A percentile compares a stretch with the other conserved stretches of the same genome.
phyloP scores from a whole-genome alignment of 2,113 vertebrate species.

The Alethe castanea region DNA sequence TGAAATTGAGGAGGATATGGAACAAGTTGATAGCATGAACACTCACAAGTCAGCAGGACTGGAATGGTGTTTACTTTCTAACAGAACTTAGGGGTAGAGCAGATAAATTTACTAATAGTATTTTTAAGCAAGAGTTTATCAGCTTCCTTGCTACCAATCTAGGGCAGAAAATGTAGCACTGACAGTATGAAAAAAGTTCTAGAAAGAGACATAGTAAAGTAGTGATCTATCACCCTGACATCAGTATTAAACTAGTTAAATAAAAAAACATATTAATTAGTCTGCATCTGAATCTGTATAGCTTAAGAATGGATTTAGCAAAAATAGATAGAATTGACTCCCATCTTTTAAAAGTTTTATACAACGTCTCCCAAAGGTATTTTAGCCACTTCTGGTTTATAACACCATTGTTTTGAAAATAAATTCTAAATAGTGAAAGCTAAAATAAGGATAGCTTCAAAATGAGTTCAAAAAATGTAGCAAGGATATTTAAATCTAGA shows the following conservation, averaged over 20 bases:
- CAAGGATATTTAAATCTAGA: neutral
- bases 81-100: neutral
- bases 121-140: neutral
- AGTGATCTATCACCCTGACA: neutral
- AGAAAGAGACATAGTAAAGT: neutral
- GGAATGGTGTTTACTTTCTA: neutral
- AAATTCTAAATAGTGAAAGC: neutral
- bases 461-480: neutral
- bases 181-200: neutral
- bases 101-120: neutral
- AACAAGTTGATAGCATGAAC: neutral
- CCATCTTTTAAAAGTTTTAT: neutral
- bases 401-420: neutral
- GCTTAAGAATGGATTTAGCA: neutral
- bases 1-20: neutral
- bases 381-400: neutral
- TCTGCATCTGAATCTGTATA: neutral
- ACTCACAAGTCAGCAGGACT: neutral
- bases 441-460: neutral
- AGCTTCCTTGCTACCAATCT: neutral
- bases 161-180: neutral
- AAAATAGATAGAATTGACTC: neutral
- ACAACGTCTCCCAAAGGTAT: neutral
- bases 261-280: neutral
- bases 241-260: neutral